Evolutionary conservation across 2,113 vertebrate species (phyloP).

Genomic region (Platysternon megacephalum): DNA sequence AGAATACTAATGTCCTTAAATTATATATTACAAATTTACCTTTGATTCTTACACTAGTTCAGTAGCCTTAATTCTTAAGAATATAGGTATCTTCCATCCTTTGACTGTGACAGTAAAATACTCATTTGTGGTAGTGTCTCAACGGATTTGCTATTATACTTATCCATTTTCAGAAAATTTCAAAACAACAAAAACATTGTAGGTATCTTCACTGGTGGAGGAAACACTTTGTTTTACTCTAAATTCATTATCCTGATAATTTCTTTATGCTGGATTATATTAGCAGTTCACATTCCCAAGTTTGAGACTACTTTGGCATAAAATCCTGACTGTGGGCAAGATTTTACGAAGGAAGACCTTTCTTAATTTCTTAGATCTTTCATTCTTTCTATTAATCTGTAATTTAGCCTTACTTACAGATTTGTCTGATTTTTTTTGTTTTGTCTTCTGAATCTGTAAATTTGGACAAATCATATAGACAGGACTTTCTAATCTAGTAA

Average conservation of each 20-base stretch:
- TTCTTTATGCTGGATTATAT: constrained; percentile 4
- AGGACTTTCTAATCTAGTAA: constrained; percentile 41
- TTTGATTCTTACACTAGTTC: constrained; percentile 10
- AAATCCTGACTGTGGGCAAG: neutral
- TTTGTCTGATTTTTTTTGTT: neutral
- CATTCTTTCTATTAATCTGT: constrained; percentile 10
- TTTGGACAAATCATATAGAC: constrained; percentile 38
- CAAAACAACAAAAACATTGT: neutral
- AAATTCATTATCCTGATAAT: constrained; percentile 15
- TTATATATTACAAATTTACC: neutral
- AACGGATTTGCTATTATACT: neutral
- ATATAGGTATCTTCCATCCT: neutral
- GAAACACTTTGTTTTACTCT: constrained; percentile 8
- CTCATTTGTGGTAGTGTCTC: neutral
- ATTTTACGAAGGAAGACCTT: constrained; percentile 17
- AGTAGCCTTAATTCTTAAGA: neutral
- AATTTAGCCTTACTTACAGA: neutral
- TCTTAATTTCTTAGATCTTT: neutral
- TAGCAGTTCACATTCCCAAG: constrained; percentile 22
- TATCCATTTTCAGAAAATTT: neutral
- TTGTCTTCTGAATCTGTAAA: constrained; percentile 33
- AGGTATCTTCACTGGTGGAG: neutral
- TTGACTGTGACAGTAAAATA: neutral
- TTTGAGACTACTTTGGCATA: neutral
- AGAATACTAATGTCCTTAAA: neutral